Evolutionary conservation across 2,797 vertebrate species (phyloP).

Genomic region (Acrossocheilus wenchowensis): DNA sequence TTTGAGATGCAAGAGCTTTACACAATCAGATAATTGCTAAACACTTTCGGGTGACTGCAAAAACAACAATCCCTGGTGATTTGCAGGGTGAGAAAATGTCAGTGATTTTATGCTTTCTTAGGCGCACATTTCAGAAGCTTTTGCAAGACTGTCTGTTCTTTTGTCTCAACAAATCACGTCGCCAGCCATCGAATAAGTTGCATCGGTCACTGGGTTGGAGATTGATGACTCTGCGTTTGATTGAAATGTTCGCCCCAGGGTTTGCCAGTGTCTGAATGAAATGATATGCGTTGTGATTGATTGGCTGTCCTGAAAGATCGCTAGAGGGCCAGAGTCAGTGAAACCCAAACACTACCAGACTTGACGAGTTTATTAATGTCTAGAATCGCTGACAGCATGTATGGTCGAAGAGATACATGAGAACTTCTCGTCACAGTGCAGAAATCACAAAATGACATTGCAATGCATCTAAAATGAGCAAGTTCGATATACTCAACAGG

Average conservation of each 20-base stretch:
- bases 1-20: background rate
- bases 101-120: background rate
- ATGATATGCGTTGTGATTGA: constrained; percentile 77
- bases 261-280: constrained; percentile 74
- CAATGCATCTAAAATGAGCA: background rate
- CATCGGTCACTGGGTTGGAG: constrained; percentile 62
- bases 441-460: background rate
- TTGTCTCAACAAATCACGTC: constrained; percentile 65
- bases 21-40: constrained; percentile 21
- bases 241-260: constrained; percentile 82
- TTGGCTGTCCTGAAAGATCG: constrained; percentile 71
- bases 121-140: constrained; percentile 40
- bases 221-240: constrained; percentile 81
- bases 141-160: constrained; percentile 50
- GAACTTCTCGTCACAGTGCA: constrained; percentile 15
- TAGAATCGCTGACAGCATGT: constrained; percentile 58
- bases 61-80: constrained; percentile 31
- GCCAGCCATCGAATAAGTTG: constrained; percentile 53
- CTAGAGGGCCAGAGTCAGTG: constrained; percentile 66
- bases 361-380: constrained; percentile 76
- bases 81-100: constrained; percentile 48
- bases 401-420: constrained; percentile 56
- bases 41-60: background rate
- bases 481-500: constrained; percentile 4
- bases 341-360: constrained; percentile 71